Evolutionary conservation across 2,888 invertebrate genomes (phyloP).

Genomic region (Nomada ferruginata): DNA sequence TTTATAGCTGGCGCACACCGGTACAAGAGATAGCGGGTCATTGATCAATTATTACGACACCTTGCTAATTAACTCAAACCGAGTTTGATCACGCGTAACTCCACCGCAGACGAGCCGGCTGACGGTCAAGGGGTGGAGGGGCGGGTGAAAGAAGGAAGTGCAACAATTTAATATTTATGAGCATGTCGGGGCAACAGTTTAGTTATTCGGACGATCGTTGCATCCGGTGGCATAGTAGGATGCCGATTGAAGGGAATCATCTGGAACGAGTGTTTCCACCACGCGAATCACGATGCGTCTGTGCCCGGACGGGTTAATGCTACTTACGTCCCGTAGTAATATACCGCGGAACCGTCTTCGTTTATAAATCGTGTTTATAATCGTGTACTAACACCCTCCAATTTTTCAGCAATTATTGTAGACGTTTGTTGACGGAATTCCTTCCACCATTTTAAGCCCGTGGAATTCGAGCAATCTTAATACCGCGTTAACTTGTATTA

Average conservation of each 20-base stretch:
- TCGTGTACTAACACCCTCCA: too few species aligned
- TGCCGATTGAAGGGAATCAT: constrained; percentile 53
- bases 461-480: neutral
- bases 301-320: neutral
- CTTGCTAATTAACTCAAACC: constrained; percentile 66
- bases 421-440: too few species aligned
- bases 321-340: neutral
- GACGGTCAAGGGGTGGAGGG: constrained; percentile 13
- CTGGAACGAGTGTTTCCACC: constrained; percentile 24
- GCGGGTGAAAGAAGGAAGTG: constrained; percentile 36
- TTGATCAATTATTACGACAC: constrained; percentile 70
- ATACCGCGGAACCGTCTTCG: neutral
- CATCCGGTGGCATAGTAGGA: constrained; percentile 51
- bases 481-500: neutral
- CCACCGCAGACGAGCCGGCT: neutral
- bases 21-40: constrained; percentile 34
- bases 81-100: constrained; percentile 47
- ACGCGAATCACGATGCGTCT: neutral
- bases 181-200: constrained; percentile 45
- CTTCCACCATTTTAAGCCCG: neutral
- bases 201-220: constrained; percentile 48
- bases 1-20: constrained; percentile 29
- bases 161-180: constrained; percentile 59
- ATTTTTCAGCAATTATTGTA: too few species aligned
- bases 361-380: too few species aligned